Evolutionary conservation across 2,888 invertebrate species (phyloP).

Genomic region (Folsomia candida): DNA sequence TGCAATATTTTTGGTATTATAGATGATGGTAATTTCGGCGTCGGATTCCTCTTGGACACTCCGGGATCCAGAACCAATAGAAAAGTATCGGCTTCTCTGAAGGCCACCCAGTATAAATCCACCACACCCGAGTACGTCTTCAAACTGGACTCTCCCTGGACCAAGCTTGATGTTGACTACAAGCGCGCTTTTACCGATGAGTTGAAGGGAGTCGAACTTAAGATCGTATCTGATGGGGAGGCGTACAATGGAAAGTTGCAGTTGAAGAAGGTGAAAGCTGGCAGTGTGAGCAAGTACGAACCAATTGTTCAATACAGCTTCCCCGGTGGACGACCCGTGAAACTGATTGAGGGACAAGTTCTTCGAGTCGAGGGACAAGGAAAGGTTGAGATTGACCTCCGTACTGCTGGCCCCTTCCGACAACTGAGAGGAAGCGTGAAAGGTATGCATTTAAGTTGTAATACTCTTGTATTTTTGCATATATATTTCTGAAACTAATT

Average conservation of each 20-base stretch:
- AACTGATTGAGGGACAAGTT: slow-evolving; percentile 46
- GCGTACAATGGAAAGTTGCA: slow-evolving; percentile 67
- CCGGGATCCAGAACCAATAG: slow-evolving; percentile 68
- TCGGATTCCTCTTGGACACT: slow-evolving; percentile 57
- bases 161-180: slow-evolving; percentile 58
- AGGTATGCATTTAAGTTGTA: slow-evolving; percentile 25
- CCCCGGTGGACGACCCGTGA: slow-evolving; percentile 58
- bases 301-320: slow-evolving; percentile 68
- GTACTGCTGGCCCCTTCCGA: slow-evolving; percentile 36
- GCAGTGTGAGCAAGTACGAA: slow-evolving; percentile 58
- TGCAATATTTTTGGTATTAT: too few relatives aligned
- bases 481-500: not conserved
- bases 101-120: slow-evolving; percentile 22
- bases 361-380: slow-evolving; percentile 27
- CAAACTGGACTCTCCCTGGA: slow-evolving; percentile 64
- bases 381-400: slow-evolving; percentile 35
- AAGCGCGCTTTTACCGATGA: slow-evolving; percentile 38
- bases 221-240: slow-evolving; percentile 60
- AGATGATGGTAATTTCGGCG: slow-evolving; percentile 26
- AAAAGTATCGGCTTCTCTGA: slow-evolving; percentile 52
- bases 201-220: slow-evolving; percentile 58
- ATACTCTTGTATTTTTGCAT: not conserved
- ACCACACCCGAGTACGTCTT: slow-evolving; percentile 35
- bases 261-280: slow-evolving; percentile 62
- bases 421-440: slow-evolving; percentile 33